A percentile compares a stretch with the other conserved stretches of the same genome.
phyloP scores from a whole-genome alignment of 1,140 invertebrate genomes.

The Aporrectodea caliginosa region DNA sequence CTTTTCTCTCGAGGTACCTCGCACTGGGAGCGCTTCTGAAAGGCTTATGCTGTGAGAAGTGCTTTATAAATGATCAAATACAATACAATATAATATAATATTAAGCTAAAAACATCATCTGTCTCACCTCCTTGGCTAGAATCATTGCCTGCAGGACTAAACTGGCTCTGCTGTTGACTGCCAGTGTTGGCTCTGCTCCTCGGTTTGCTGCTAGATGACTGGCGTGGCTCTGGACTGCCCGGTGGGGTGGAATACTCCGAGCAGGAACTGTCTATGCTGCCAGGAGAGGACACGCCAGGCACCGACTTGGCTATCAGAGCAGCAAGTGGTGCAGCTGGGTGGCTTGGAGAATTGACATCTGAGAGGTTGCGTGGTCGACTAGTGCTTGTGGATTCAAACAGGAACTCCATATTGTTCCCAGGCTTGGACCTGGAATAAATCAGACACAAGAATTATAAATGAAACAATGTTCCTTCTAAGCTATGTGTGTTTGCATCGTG shows the following conservation, averaged over 20 bases:
- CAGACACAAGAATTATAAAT: too few relatives aligned
- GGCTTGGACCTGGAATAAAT: neutral
- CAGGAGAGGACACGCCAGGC: neutral
- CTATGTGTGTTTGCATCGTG: too few relatives aligned
- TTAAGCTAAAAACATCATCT: too few relatives aligned
- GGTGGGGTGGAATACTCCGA: neutral
- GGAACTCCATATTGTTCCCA: neutral
- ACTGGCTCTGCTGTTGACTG: too few relatives aligned
- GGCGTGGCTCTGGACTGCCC: neutral
- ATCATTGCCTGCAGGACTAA: too few relatives aligned
- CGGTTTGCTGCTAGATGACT: neutral
- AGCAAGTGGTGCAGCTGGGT: neutral
- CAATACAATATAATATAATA: too few relatives aligned
- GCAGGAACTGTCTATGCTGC: neutral
- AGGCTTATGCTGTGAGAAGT: too few relatives aligned
- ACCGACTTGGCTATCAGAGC: neutral
- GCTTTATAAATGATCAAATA: too few relatives aligned
- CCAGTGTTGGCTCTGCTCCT: neutral
- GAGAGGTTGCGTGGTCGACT: neutral
- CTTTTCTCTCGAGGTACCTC: too few relatives aligned
- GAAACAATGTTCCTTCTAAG: too few relatives aligned
- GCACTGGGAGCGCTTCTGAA: too few relatives aligned
- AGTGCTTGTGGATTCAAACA: neutral
- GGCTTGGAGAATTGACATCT: neutral
- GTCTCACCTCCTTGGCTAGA: too few relatives aligned